Evolutionary conservation across 2,113 vertebrate genomes (phyloP).

Genomic region (Puffinus mauretanicus): DNA sequence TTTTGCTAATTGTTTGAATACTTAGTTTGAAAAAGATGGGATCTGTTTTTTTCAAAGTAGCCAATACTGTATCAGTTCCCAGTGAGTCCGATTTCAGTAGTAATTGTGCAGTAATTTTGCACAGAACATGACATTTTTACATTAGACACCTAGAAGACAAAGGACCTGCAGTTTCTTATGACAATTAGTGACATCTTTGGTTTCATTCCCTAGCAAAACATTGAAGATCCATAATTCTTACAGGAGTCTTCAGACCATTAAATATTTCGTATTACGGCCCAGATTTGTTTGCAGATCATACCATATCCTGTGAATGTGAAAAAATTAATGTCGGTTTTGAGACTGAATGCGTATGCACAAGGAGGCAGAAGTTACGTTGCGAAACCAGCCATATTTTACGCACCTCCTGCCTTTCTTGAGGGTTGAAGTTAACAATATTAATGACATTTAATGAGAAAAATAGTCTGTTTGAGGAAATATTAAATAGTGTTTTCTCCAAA

Average conservation of each 20-base stretch:
- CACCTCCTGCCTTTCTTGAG: background rate
- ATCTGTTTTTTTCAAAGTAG: background rate
- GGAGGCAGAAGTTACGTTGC: background rate
- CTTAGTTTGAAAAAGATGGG: background rate
- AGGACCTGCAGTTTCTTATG: background rate
- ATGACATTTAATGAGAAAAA: background rate
- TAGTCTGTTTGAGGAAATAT: background rate
- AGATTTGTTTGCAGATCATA: background rate
- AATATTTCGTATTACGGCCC: background rate
- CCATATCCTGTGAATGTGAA: background rate
- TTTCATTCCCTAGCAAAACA: background rate
- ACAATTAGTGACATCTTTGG: background rate
- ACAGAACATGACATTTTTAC: background rate
- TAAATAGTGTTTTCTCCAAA: background rate
- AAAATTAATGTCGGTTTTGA: background rate
- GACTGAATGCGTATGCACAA: background rate
- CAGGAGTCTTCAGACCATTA: background rate
- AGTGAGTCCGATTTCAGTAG: background rate
- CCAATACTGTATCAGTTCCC: background rate
- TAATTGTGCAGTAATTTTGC: background rate
- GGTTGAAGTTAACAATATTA: background rate
- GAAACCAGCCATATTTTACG: background rate
- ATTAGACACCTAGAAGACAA: background rate
- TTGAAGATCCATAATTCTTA: background rate
- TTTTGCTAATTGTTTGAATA: conserved; percentile 4